These are phyloP conservation scores for Aphaenogaster ashmeadi DNA, from an alignment of 1,140 invertebrate species.

Conservation along the genomic window DNA sequence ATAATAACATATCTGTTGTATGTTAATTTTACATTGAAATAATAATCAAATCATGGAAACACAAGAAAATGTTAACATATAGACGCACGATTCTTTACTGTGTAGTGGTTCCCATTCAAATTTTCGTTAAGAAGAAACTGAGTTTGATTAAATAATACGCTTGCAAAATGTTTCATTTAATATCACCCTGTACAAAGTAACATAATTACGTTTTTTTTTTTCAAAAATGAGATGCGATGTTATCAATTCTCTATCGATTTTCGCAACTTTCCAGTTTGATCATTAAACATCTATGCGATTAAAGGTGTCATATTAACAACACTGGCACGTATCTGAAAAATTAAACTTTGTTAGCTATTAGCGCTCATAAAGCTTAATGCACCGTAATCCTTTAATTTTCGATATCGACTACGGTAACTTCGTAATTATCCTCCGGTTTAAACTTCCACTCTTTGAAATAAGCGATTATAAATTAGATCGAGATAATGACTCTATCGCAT, in stretches of 20 bases:
- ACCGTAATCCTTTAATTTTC: slow-evolving; percentile 23
- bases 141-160: not conserved
- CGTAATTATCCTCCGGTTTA: slow-evolving; percentile 1
- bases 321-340: not conserved
- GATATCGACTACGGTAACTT: not conserved
- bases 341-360: slow-evolving; percentile 17
- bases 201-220: not conserved
- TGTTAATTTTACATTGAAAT: no score
- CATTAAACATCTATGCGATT: slow-evolving; percentile 21
- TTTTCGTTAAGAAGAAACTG: not conserved
- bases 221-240: not conserved
- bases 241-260: not conserved
- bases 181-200: not conserved
- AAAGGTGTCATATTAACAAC: not conserved
- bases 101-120: not conserved
- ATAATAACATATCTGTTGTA: no score
- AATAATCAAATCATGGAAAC: no score
- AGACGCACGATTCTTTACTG: no score
- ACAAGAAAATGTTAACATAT: no score
- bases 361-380: not conserved
- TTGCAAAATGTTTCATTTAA: not conserved
- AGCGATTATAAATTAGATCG: not conserved
- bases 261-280: slow-evolving; percentile 2
- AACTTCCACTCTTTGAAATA: not conserved
- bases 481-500: not conserved